Evolutionary conservation across 2,113 vertebrate genomes (phyloP).

Genomic region (Progne subis): DNA sequence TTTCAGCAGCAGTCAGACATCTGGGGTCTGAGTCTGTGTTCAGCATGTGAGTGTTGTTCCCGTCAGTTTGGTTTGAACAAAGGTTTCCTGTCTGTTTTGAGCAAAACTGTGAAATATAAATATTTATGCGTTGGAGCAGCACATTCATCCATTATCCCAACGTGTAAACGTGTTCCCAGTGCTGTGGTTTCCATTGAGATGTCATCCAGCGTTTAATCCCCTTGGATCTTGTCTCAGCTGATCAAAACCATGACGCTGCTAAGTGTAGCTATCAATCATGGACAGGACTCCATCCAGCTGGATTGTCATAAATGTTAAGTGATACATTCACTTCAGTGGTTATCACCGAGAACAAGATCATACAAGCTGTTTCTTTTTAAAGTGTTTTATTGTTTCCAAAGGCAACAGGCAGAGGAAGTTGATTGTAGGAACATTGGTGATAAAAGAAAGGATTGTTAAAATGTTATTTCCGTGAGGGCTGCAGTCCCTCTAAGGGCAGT

Average conservation of each 20-base stretch:
- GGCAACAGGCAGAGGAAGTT: neutral
- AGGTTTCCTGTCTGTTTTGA: constrained; percentile 57
- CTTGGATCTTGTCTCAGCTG: constrained; percentile 37
- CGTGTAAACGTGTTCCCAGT: neutral
- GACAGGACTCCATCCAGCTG: neutral
- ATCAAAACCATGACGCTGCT: constrained; percentile 31
- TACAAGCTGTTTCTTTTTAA: neutral
- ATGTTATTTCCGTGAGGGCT: neutral
- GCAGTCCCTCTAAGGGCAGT: neutral
- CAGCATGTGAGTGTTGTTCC: neutral
- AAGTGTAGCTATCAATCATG: constrained; percentile 47
- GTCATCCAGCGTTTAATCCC: constrained; percentile 52
- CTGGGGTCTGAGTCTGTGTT: neutral
- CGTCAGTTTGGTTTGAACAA: constrained; percentile 22
- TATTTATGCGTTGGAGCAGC: constrained; percentile 48
- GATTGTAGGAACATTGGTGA: neutral
- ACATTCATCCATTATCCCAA: constrained; percentile 57
- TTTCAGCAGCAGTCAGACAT: neutral
- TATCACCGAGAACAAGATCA: neutral
- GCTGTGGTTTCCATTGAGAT: constrained; percentile 57
- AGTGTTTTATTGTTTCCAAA: constrained; percentile 10
- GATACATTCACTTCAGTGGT: neutral
- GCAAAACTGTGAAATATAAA: constrained; percentile 55
- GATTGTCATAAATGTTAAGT: constrained; percentile 29
- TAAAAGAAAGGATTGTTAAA: neutral